phyloP scores from a whole-genome alignment of 2,797 vertebrate species.

The Dipus sagitta region DNA sequence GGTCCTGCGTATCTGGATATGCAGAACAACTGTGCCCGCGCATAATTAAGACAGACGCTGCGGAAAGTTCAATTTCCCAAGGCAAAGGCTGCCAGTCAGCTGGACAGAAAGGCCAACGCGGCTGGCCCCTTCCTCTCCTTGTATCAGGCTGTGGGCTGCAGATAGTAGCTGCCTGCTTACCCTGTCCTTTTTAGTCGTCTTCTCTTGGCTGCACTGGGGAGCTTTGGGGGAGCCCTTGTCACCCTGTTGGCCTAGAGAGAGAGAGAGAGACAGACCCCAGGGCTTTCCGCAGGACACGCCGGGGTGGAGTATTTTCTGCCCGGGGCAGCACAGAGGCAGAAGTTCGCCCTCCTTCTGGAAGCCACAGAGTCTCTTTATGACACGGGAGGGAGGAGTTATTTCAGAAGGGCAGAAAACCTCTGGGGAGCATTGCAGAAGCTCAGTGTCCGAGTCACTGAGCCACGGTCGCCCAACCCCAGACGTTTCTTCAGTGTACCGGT shows the following conservation, averaged over 20 bases:
- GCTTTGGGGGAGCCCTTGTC: neutral
- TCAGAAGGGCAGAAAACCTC: slow-evolving; percentile 39
- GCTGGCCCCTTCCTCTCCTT: slow-evolving; percentile 3
- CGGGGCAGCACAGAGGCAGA: slow-evolving; percentile 19
- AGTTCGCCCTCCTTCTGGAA: slow-evolving; percentile 1
- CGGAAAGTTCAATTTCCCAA: slow-evolving; percentile 77
- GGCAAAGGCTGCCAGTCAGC: slow-evolving; percentile 42
- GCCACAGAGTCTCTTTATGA: slow-evolving; percentile 15
- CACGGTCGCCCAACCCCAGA: neutral
- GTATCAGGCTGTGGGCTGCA: slow-evolving; percentile 23
- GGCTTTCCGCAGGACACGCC: slow-evolving; percentile 8
- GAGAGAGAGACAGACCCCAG: slow-evolving; percentile 19
- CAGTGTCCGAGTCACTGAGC: neutral
- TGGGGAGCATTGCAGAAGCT: neutral
- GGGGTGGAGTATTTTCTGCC: neutral
- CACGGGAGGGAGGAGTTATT: neutral
- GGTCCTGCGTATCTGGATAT: slow-evolving; percentile 67
- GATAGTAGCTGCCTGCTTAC: neutral
- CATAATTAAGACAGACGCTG: slow-evolving; percentile 78
- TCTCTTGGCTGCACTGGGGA: neutral
- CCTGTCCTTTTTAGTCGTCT: slow-evolving; percentile 1
- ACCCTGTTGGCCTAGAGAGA: neutral
- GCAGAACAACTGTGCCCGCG: slow-evolving; percentile 71
- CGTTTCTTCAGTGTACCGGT: neutral
- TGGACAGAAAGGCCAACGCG: slow-evolving; percentile 64